Evolutionary conservation across 2,113 vertebrate species (phyloP).

Genomic region (Menura novaehollandiae): DNA sequence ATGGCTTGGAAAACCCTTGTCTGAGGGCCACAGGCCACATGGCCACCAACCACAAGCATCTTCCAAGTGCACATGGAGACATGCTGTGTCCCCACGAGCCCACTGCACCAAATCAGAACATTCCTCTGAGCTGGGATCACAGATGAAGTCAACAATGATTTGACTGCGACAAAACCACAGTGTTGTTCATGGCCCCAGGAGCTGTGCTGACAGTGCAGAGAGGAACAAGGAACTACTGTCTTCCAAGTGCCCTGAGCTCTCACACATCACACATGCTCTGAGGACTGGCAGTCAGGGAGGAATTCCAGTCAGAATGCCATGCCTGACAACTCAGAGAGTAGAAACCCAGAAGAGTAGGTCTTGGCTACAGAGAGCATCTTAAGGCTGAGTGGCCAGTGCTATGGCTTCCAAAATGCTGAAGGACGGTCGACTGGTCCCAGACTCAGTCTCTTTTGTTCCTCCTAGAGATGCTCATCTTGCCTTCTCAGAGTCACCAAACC

Average conservation of each 20-base stretch:
- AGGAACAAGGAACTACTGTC: constrained; percentile 21
- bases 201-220: neutral
- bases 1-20: neutral
- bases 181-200: neutral
- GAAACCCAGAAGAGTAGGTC: neutral
- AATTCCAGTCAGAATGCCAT: neutral
- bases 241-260: neutral
- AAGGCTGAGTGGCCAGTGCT: neutral
- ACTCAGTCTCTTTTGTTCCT: neutral
- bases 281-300: neutral
- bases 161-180: neutral
- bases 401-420: neutral
- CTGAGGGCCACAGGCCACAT: neutral
- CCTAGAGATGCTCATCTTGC: neutral
- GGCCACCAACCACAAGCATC: constrained; percentile 23
- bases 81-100: neutral
- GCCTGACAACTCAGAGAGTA: neutral
- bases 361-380: neutral
- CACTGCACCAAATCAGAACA: neutral
- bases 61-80: neutral
- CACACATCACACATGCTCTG: neutral
- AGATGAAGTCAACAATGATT: neutral
- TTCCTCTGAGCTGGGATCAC: constrained; percentile 26
- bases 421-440: neutral
- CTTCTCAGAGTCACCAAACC: neutral